Evolutionary conservation across 1,140 invertebrate genomes (phyloP).

Genomic region (Apolygus lucorum): DNA sequence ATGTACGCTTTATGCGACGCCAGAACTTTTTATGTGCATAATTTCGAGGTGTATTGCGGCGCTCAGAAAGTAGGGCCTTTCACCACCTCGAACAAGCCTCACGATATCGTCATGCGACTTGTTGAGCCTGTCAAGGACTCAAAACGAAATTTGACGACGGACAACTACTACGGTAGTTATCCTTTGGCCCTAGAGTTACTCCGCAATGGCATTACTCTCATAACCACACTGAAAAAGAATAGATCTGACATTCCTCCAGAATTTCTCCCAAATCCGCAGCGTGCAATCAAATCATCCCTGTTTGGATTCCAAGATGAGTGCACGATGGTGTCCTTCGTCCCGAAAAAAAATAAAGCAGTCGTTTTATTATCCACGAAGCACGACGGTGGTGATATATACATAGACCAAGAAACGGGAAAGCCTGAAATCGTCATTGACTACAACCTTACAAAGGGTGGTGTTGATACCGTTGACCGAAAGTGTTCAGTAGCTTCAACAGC

Average conservation of each 20-base stretch:
- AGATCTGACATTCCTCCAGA: background rate
- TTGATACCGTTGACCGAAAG: background rate
- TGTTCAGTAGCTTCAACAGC: background rate
- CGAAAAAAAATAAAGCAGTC: background rate
- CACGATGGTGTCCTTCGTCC: background rate
- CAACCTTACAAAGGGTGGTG: background rate
- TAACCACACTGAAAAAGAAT: background rate
- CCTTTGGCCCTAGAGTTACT: slow-evolving; percentile 6
- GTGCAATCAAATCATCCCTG: background rate
- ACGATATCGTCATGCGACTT: slow-evolving; percentile 32
- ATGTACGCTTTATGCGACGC: slow-evolving; percentile 29
- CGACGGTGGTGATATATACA: too few relatives aligned
- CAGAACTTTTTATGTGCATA: slow-evolving; percentile 15
- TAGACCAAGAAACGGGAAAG: background rate
- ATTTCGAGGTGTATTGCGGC: slow-evolving; percentile 38
- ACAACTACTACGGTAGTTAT: slow-evolving; percentile 8
- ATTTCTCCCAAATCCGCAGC: background rate
- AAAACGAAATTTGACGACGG: slow-evolving; percentile 33
- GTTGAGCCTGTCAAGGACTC: slow-evolving; percentile 29
- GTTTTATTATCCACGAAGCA: background rate
- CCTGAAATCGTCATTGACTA: background rate
- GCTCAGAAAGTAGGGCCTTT: slow-evolving; percentile 37
- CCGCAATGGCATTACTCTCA: background rate
- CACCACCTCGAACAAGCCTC: slow-evolving; percentile 34
- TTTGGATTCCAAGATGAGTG: background rate